Evolutionary conservation across 2,113 vertebrate genomes (phyloP).

Genomic region (Ammodytes dubius): DNA sequence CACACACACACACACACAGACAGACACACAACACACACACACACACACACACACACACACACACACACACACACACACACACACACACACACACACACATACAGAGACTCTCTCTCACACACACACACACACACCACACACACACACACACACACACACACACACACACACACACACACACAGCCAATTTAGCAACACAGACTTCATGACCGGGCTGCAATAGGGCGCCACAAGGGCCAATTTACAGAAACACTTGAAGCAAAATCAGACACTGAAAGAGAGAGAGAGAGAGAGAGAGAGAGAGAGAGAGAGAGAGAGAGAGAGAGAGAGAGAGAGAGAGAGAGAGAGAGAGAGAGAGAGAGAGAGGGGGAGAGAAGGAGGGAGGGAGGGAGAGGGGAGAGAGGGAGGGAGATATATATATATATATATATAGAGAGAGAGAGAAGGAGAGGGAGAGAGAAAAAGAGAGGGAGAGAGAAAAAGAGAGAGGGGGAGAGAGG

Average conservation of each 20-base stretch:
- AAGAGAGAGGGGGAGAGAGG: too few species aligned
- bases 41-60: too few species aligned
- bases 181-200: conserved; percentile 2
- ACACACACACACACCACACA: neutral
- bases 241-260: neutral
- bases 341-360: neutral
- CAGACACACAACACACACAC: too few species aligned
- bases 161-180: neutral
- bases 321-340: neutral
- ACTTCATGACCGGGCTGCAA: neutral
- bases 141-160: too few species aligned
- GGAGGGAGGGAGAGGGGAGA: neutral
- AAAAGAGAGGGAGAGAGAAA: too few species aligned
- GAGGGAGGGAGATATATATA: too few species aligned
- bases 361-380: too few species aligned
- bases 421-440: too few species aligned
- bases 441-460: too few species aligned
- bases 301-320: neutral
- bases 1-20: too few species aligned
- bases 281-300: conserved; percentile 9
- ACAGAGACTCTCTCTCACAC: neutral
- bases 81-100: too few species aligned
- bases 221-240: conserved; percentile 17
- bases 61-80: too few species aligned
- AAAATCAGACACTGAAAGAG: neutral